A percentile compares a stretch with the other conserved stretches of the same genome.
Evolutionary conservation across 1,140 invertebrate genomes (phyloP).

Genomic region (Helicoverpa armigera): DNA sequence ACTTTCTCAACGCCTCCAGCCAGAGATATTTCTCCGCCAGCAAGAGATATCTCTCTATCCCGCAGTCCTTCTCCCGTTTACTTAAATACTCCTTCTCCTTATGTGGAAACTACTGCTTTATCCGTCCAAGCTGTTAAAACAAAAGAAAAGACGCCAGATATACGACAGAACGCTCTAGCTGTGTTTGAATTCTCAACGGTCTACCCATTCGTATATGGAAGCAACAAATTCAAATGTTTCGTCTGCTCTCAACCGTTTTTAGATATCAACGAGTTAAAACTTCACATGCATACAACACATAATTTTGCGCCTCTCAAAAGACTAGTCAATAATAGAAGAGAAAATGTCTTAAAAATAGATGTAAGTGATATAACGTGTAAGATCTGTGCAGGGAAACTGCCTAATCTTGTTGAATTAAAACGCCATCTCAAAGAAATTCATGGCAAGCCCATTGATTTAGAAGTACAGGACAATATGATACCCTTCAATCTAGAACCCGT

Average conservation of each 20-base stretch:
- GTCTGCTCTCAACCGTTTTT: conserved; percentile 76
- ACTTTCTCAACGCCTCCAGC: conserved; percentile 10
- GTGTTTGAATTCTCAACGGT: conserved; percentile 79
- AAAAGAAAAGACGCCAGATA: conserved; percentile 65
- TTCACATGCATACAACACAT: conserved; percentile 74
- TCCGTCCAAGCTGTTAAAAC: conserved; percentile 6
- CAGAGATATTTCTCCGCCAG: conserved; percentile 48
- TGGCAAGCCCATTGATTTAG: conserved; percentile 72
- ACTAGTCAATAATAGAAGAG: conserved; percentile 74
- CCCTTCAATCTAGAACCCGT: conserved; percentile 74
- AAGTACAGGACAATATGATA: conserved; percentile 79
- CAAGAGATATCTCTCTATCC: conserved; percentile 59
- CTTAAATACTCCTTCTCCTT: conserved; percentile 55
- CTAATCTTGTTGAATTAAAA: conserved; percentile 69
- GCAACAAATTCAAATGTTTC: conserved; percentile 83
- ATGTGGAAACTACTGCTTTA: conserved; percentile 12
- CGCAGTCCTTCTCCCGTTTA: conserved; percentile 68
- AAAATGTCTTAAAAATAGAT: conserved; percentile 79
- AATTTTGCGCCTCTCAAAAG: conserved; percentile 72
- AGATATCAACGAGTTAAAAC: conserved; percentile 66
- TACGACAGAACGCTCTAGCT: conserved; percentile 74
- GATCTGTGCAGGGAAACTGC: conserved; percentile 65
- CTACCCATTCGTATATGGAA: conserved; percentile 79
- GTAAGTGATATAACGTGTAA: conserved; percentile 73
- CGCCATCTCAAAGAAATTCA: conserved; percentile 74